Conservation (phyloP, 2,113 vertebrate species). For the Phodopus roborovskii region DNA sequence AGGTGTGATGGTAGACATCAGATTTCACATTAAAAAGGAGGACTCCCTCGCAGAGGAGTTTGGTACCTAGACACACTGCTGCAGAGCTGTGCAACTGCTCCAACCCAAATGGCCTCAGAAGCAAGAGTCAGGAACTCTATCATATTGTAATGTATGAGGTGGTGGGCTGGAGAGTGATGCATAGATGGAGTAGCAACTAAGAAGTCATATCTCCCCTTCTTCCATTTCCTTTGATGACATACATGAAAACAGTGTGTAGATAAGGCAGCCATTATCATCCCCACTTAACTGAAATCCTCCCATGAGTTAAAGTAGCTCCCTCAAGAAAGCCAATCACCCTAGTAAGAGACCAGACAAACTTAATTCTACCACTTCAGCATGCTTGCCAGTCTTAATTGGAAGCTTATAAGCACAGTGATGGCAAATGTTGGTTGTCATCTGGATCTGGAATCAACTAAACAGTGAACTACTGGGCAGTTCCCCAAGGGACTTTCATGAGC, state of each 20-base stretch:
- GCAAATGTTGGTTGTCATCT: background rate
- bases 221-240: background rate
- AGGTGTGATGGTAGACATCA: conserved; percentile 68
- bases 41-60: conserved; percentile 70
- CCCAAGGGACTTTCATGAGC: background rate
- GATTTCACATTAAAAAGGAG: conserved; percentile 63
- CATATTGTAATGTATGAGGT: background rate
- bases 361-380: background rate
- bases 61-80: conserved; percentile 73
- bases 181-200: background rate
- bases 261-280: background rate
- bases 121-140: background rate
- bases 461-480: background rate
- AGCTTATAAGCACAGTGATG: background rate
- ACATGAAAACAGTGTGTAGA: background rate
- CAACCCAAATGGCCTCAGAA: background rate
- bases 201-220: background rate
- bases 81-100: background rate
- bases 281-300: background rate
- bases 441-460: background rate
- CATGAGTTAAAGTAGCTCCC: background rate
- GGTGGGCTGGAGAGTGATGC: rapidly evolving
- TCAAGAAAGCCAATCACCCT: background rate
- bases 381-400: background rate
- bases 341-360: background rate